Conservation (phyloP, 2,113 vertebrate species). For the Caranx melampygus region DNA sequence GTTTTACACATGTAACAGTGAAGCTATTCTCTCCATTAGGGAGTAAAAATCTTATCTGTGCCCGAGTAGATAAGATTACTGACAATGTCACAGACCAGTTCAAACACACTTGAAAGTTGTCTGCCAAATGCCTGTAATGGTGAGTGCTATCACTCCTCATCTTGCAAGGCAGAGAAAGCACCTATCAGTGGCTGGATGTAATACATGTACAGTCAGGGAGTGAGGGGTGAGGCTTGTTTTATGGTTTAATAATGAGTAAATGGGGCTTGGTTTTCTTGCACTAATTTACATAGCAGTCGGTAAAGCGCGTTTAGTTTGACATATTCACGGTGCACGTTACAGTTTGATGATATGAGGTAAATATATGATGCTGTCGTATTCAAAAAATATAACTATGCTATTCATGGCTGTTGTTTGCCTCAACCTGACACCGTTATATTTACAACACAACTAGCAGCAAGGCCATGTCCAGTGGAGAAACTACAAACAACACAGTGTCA, state of each 20-base stretch:
- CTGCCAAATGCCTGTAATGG: neutral
- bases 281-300: neutral
- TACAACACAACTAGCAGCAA: neutral
- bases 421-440: neutral
- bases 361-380: neutral
- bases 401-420: neutral
- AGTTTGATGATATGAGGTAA: neutral
- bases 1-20: neutral
- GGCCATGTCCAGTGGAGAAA: too few relatives aligned
- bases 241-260: neutral
- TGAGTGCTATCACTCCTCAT: neutral
- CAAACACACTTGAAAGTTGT: neutral
- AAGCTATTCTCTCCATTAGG: neutral
- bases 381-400: neutral
- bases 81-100: neutral
- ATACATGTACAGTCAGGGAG: neutral
- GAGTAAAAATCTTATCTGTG: slow-evolving; percentile 19
- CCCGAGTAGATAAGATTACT: slow-evolving; percentile 28
- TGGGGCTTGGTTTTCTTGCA: neutral
- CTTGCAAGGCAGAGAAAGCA: neutral
- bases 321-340: neutral
- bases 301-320: neutral
- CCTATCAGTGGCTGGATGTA: neutral
- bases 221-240: neutral
- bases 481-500: neutral